Evolutionary conservation across 2,888 invertebrate species (phyloP).

Genomic region (Scaeva pyrastri): DNA sequence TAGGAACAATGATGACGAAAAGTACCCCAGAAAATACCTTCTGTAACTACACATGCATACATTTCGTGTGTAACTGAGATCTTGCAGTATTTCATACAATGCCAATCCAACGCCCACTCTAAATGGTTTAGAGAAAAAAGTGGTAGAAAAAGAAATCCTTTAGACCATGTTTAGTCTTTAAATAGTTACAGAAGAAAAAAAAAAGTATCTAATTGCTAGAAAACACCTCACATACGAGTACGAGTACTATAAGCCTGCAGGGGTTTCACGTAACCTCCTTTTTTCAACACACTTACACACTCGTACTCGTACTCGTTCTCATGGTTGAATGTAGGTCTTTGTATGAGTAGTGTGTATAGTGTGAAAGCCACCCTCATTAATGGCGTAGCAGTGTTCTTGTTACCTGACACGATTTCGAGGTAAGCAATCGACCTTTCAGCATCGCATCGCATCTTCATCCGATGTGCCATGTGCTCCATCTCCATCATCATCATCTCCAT

Average conservation of each 20-base stretch:
- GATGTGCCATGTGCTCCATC: conserved; percentile 6
- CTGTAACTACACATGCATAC: background rate
- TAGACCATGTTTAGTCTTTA: conserved; percentile 42
- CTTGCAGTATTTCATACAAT: conserved; percentile 43
- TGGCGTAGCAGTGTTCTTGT: conserved; percentile 47
- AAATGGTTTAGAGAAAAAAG: conserved; percentile 10
- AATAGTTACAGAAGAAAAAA: conserved; percentile 41
- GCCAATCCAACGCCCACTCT: conserved; percentile 40
- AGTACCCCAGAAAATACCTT: background rate
- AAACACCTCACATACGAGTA: conserved; percentile 41
- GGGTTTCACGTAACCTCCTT: conserved; percentile 39
- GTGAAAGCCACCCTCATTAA: conserved; percentile 31
- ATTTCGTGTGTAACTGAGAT: conserved; percentile 35
- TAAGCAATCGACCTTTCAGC: conserved; percentile 65
- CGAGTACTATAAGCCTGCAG: conserved; percentile 49
- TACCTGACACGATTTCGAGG: conserved; percentile 66
- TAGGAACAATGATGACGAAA: background rate
- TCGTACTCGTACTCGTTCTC: background rate
- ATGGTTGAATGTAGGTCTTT: conserved; percentile 49
- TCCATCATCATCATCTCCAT: too few relatives aligned
- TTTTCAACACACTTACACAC: conserved; percentile 15
- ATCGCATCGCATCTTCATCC: conserved; percentile 23
- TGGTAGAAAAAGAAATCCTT: background rate
- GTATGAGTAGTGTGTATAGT: too few relatives aligned
- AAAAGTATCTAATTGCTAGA: conserved; percentile 68